These are phyloP conservation scores for Vespertilio murinus DNA, from an alignment of 2,797 vertebrate species.

Conservation along the genomic window DNA sequence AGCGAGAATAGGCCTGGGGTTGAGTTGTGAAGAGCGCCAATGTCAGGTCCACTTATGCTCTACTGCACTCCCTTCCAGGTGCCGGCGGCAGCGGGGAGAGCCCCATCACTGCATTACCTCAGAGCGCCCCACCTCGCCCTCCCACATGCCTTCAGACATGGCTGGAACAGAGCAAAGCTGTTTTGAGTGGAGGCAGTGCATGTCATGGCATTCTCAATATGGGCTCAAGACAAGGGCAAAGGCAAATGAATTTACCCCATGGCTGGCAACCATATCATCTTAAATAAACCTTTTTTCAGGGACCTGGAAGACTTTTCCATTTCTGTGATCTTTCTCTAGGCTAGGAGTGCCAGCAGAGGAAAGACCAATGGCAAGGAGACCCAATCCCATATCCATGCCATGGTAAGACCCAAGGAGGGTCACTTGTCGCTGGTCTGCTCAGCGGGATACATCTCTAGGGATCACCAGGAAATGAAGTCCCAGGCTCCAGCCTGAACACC, in stretches of 20 bases:
- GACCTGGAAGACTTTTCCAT: background rate
- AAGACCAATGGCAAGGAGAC: background rate
- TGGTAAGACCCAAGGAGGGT: background rate
- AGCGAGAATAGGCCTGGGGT: background rate
- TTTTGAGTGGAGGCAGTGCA: fast-evolving
- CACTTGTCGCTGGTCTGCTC: background rate
- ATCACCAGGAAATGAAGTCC: background rate
- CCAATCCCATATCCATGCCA: background rate
- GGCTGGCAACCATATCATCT: background rate
- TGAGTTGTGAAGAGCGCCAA: background rate
- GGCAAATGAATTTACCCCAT: background rate
- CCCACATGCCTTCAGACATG: background rate
- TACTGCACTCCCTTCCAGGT: background rate
- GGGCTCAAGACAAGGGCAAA: background rate
- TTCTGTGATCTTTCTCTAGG: background rate
- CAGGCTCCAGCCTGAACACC: background rate
- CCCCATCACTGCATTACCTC: no score
- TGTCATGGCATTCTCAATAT: background rate
- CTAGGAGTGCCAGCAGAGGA: background rate
- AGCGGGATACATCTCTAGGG: background rate
- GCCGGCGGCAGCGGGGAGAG: fast-evolving
- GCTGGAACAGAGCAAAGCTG: background rate
- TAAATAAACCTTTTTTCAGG: background rate
- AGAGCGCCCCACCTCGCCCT: background rate
- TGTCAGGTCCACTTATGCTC: background rate